Base-by-base conservation (phyloP, 2,888 invertebrate species). In the Lasioglossum marginatum region DNA sequence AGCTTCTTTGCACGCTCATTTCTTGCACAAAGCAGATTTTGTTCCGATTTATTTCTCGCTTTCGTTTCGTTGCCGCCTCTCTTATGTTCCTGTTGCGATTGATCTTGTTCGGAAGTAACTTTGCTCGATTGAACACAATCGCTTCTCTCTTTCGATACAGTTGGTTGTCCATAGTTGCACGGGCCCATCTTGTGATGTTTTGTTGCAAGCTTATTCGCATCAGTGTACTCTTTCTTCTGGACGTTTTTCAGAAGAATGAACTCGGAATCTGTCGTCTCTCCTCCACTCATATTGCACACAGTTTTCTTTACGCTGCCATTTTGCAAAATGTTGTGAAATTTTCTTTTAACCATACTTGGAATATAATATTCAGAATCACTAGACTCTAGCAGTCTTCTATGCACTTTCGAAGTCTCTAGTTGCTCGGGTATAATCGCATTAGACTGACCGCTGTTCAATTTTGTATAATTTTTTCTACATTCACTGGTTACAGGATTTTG, bases 31-130 rank as follows among this genome's bases (percentile, higher is more conserved):
- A 80, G 31, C 40, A 91, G 80, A 80, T 90, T 87, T 79, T 91
- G 87, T 66, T 91, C 91, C 0, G 88, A 91, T 52, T 90, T 92
- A 78, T 90, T 90, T 87, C 85, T 87, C 0, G 78, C 45, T 75
- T 83, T 88, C 8, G 77, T 80, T 12, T 77, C 72, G 45, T 43
- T 45, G 1, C 23, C 34, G 12, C 12, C 23, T 14, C n/a, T 45
- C 43, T 81, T 83, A 16, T 57, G 63, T 34, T 73, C 31, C 19
- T 76, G 43, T 3, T 34, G 48, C 23, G 34, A 19, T 57, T 74
- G 60, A 52, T 73, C 27, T 45, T 57, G 52, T 57, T 72, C 48
- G 37, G 12, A 43, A 52, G 12, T 23, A 57, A 45, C 16, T 43
- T 63, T 23, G 16, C 75, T 75, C 34, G 63, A 63, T 34, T 31